Conservation (phyloP, 1,140 invertebrate genomes). For the Anagrus nilaparvatae region DNA sequence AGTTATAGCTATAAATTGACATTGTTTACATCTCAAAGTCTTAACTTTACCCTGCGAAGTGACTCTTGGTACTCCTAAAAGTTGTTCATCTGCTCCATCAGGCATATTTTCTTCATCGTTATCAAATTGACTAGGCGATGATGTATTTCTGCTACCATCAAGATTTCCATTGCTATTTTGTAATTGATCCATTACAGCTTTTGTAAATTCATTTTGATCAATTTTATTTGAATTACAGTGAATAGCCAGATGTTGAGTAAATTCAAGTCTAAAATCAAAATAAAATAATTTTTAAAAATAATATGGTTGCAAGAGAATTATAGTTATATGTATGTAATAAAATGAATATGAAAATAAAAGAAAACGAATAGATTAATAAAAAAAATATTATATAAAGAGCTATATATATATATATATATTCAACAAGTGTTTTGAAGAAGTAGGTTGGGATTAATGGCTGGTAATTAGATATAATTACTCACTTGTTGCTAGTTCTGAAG, state of each 20-base stretch:
- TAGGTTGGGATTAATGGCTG: no score
- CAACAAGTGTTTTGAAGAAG: no score
- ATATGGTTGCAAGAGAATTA: background rate
- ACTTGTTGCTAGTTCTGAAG: no score
- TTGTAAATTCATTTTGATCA: constrained; percentile 12
- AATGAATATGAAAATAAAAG: no score
- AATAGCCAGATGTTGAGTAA: constrained; percentile 19
- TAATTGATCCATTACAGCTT: constrained; percentile 11
- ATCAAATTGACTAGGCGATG: constrained; percentile 13
- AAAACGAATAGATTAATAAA: no score
- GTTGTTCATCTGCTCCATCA: constrained; percentile 52
- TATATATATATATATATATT: no score
- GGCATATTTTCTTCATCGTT: constrained; percentile 26
- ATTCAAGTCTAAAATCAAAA: constrained; percentile 19
- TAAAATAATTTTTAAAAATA: no score
- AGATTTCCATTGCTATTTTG: background rate
- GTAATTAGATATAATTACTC: no score
- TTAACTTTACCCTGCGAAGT: constrained; percentile 79
- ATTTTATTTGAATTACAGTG: constrained; percentile 14
- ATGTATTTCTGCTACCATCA: background rate
- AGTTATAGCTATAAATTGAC: constrained; percentile 69
- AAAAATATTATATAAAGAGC: no score
- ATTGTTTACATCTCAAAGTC: constrained; percentile 87
- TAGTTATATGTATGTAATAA: no score
- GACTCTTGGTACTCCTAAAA: constrained; percentile 52